These are phyloP conservation scores for Petaurus breviceps DNA, from an alignment of 2,113 vertebrate species.

Conservation along the genomic window DNA sequence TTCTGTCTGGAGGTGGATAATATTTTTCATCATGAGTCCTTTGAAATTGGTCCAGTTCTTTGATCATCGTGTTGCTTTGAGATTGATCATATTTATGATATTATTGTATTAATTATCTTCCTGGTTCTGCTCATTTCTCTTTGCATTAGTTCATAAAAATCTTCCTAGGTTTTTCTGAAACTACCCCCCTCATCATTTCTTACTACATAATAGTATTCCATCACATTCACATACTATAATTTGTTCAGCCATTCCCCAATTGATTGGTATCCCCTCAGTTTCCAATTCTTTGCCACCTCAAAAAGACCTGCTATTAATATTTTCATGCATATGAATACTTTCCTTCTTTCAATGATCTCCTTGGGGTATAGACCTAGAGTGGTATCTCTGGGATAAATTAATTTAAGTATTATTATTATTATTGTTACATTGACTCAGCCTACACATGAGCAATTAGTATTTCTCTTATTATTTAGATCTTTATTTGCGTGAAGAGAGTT, in stretches of 20 bases:
- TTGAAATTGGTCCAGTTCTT: background rate
- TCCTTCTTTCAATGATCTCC: background rate
- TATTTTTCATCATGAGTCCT: background rate
- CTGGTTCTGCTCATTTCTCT: background rate
- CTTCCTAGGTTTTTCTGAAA: background rate
- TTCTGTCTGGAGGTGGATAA: background rate
- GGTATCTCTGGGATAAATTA: background rate
- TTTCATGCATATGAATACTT: background rate
- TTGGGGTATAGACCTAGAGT: background rate
- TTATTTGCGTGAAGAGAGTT: background rate
- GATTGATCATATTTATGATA: background rate
- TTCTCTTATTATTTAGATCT: background rate
- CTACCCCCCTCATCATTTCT: background rate
- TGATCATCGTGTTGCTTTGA: background rate
- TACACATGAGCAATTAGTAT: background rate
- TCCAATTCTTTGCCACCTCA: background rate
- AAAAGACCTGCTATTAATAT: background rate
- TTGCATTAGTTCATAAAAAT: background rate
- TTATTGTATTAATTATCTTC: background rate
- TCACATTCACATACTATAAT: background rate
- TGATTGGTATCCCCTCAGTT: background rate
- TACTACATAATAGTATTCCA: background rate
- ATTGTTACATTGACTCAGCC: background rate
- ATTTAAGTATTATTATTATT: background rate
- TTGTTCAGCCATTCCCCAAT: background rate